Percentiles rank a stretch among this genome's conserved stretches.
Evolutionary conservation across 1,140 invertebrate species (phyloP).

Genomic region (Drosophila kohkoa): DNA sequence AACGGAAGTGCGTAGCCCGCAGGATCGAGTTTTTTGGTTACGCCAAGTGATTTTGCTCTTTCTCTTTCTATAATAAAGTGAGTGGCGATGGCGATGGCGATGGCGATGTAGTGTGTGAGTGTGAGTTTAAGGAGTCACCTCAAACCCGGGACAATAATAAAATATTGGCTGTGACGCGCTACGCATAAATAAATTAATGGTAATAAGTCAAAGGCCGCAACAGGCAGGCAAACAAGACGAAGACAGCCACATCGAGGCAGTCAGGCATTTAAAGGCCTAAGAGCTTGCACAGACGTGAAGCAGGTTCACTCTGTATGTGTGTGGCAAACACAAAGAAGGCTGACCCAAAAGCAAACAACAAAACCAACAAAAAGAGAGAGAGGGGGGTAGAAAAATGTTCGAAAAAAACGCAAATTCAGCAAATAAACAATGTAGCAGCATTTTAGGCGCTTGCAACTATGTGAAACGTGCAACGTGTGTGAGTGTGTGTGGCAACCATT

Average conservation of each 20-base stretch:
- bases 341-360: constrained; percentile 32
- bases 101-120: neutral
- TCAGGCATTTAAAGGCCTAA: constrained; percentile 1
- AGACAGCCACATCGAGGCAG: neutral
- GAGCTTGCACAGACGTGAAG: constrained; percentile 13
- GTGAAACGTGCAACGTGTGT: constrained; percentile 43
- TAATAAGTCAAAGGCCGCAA: constrained; percentile 80
- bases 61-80: constrained; percentile 8
- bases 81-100: neutral
- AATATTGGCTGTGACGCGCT: constrained; percentile 75
- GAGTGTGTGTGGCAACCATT: constrained; percentile 25
- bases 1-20: neutral
- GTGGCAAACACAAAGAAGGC: constrained; percentile 40
- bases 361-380: neutral
- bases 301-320: constrained; percentile 13
- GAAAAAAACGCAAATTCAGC: constrained; percentile 55
- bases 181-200: constrained; percentile 82
- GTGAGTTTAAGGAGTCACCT: neutral
- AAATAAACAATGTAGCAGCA: constrained; percentile 58
- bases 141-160: constrained; percentile 57
- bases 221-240: constrained; percentile 41
- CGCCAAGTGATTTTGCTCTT: constrained; percentile 42
- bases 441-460: constrained; percentile 34
- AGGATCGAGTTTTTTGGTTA: constrained; percentile 21
- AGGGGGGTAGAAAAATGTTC: constrained; percentile 20